Evolutionary conservation across 2,797 vertebrate species (phyloP), one percentile per base, ranked within the genome.

Genomic region (Scarus forsteni): DNA sequence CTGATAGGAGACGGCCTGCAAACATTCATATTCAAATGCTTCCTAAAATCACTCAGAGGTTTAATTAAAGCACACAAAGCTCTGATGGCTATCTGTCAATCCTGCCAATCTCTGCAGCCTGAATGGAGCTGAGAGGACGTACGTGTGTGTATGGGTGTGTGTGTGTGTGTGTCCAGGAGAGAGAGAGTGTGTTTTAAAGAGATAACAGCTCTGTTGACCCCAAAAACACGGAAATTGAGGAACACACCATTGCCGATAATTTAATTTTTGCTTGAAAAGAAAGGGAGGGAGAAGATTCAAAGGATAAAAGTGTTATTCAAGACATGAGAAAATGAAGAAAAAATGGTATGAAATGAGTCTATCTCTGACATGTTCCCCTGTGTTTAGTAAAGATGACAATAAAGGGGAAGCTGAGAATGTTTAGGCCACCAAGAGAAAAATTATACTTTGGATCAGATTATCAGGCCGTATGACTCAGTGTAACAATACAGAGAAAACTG

Each of bases 41-140:
- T 79, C 60, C 78, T 64, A 66, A 85, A 85, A 74, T 85, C 87
- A 81, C 73, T 80, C 82, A 77, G 80, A 70, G 18, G 71, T 90
- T 93, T 94, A 92, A 94, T 94, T 94, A 93, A 93, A 92, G 87
- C 86, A 75, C 87, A 91, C 90, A 91, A 91, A 88, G 88, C 89
- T 83, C 72, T 88, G 94, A 94, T 94, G 86, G 86, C 75, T 93
- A 95, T 95, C 94, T 92, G 91, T 92, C 92, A 87, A 42, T 69
- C 50, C 88, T 81, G 89, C 77, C 88, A 75, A 68, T 88, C 86
- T 73, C 65, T 38, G 45, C 0, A 1, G 55, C 63, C 77, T 90
- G 88, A 93, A 94, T 88, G 79, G 67, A 70, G 65, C 61, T 86
- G 77, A 84, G 74, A 68, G 77, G 49, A 65, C 46, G 10, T 72